These are phyloP conservation scores for Chiroxiphia lanceolata DNA, from an alignment of 2,797 vertebrate species.

Conservation along the genomic window DNA sequence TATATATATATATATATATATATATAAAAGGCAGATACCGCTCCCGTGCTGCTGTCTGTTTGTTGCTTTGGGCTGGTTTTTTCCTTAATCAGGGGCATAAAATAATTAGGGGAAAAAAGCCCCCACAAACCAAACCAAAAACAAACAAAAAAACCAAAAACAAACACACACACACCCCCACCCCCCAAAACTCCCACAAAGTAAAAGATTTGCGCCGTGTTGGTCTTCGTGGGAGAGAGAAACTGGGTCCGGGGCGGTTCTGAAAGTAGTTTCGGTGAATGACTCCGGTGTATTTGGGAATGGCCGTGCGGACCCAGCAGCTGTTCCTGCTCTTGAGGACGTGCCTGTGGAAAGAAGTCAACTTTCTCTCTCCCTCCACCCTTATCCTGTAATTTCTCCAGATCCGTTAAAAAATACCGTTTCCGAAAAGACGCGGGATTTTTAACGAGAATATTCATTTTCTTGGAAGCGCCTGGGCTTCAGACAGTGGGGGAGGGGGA, in stretches of 20 bases:
- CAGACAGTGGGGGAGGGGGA: background rate
- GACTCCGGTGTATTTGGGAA: background rate
- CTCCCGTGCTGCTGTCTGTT: background rate
- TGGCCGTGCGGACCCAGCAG: background rate
- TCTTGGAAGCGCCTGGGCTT: background rate
- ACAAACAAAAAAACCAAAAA: too few species aligned
- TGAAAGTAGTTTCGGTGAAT: background rate
- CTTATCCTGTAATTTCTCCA: background rate
- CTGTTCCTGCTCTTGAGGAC: background rate
- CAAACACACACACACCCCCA: too few species aligned
- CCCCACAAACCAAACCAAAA: too few species aligned
- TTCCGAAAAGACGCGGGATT: background rate
- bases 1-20: too few species aligned
- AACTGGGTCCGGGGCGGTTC: background rate
- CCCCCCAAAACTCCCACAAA: too few species aligned
- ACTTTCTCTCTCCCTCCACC: background rate
- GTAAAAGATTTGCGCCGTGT: rapidly evolving
- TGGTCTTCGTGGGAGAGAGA: background rate
- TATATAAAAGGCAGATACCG: background rate
- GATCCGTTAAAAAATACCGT: background rate
- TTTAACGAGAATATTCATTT: background rate
- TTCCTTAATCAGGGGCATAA: background rate
- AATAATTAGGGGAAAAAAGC: too few species aligned
- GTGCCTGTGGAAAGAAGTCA: background rate
- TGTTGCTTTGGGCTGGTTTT: background rate